A percentile compares a stretch with the other conserved stretches of the same genome.
These are phyloP conservation scores for Spondyliosoma cantharus DNA, from an alignment of 2,797 vertebrate species.

Conservation along the genomic window DNA sequence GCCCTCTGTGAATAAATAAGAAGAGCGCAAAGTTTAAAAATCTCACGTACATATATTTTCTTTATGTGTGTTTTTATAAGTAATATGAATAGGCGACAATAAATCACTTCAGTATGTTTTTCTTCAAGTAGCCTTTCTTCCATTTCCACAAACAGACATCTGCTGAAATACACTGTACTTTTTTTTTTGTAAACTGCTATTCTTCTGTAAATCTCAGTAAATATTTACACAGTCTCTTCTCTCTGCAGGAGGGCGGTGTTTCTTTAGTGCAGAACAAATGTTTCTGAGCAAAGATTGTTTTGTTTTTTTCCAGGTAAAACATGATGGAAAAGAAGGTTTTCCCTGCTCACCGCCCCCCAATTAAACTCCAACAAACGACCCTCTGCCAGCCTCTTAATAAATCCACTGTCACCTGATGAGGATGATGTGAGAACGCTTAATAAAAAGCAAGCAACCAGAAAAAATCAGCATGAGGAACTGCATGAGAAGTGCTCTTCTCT, in stretches of 20 bases:
- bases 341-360: slow-evolving; percentile 17
- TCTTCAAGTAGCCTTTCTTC: slow-evolving; percentile 56
- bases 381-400: slow-evolving; percentile 11
- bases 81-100: slow-evolving; percentile 62
- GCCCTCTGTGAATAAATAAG: slow-evolving; percentile 61
- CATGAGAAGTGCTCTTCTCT: slow-evolving; percentile 7
- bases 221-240: slow-evolving; percentile 57
- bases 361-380: slow-evolving; percentile 26
- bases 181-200: slow-evolving; percentile 56
- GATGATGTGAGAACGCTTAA: slow-evolving; percentile 11
- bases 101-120: slow-evolving; percentile 44
- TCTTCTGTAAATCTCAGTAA: slow-evolving; percentile 64
- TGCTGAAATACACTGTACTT: slow-evolving; percentile 68
- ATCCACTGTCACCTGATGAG: slow-evolving; percentile 24
- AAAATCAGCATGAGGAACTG: slow-evolving; percentile 35
- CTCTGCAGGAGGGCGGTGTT: background rate
- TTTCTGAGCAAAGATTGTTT: background rate
- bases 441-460: background rate
- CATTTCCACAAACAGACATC: slow-evolving; percentile 72
- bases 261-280: background rate
- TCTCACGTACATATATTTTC: slow-evolving; percentile 63
- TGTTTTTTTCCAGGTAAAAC: slow-evolving; percentile 15
- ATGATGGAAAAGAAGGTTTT: background rate
- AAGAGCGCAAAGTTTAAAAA: slow-evolving; percentile 38
- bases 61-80: slow-evolving; percentile 48